Evolutionary conservation across 2,797 vertebrate genomes (phyloP), one percentile per base, ranked within the genome.

Genomic region (Adrianichthys oophorus): DNA sequence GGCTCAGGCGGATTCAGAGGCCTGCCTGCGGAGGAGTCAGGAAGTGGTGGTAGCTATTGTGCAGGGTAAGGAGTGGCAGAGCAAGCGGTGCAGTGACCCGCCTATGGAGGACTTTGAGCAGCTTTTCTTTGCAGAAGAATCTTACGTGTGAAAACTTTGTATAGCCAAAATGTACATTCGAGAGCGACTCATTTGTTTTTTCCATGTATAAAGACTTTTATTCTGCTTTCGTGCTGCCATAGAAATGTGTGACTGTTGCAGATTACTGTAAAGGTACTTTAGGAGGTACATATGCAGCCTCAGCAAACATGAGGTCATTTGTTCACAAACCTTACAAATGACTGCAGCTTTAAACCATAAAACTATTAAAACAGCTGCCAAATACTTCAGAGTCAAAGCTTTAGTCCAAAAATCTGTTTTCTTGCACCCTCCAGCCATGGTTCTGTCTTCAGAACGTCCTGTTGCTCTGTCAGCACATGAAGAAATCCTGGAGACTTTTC

Each of bases 71-170:
- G 92, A 92, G 52, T 92, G 90, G 92, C 90, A 90, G 79, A 89
- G 74, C 70, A 78, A 91, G 68, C 76, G 85, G 46, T 95, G 90
- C 85, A 93, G 85, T 50, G 90, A 92, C 85, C 92, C 93, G 1
- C 89, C 79, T 40, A 85, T 91, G 78, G 92, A 95, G 59, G 92
- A 94, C 70, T 92, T 93, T 55, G 93, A 94, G 72, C 91, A 95
- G 89, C 91, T 92, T 68, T 90, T 95, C 81, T 94, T 94, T 62
- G 90, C 88, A 0, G 93, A 94, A 67, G 93, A 95, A 78, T 93
- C 92, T 6, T 94, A 93, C 0, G 76, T 94, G 79, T 95, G 84
- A 92, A 85, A 63, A 68, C 37, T 48, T 43, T 75, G 65, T 76
- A 70, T 44, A 66, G 46, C 44, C 15, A 17, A 41, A 52, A 26